These are phyloP conservation scores for Chrysomela aeneicollis DNA, from an alignment of 2,888 invertebrate genomes.

Conservation along the genomic window DNA sequence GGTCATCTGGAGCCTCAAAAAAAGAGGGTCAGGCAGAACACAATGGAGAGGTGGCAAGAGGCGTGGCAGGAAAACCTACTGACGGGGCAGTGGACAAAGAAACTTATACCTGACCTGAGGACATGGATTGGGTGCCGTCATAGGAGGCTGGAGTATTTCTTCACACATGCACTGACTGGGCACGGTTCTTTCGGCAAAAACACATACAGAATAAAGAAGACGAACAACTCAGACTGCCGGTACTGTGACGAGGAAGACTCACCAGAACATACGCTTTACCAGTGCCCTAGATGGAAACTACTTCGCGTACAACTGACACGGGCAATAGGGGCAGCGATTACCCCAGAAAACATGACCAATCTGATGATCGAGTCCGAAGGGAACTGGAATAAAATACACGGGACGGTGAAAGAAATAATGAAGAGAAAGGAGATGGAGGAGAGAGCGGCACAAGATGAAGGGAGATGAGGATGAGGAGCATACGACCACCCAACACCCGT, in stretches of 20 bases:
- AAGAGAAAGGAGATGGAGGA: slow-evolving; percentile 11
- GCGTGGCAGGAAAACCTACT: not conserved
- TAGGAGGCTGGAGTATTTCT: not conserved
- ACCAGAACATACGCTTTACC: not conserved
- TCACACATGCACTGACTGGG: slow-evolving; percentile 8
- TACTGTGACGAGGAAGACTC: not conserved
- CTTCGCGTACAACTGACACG: too few relatives aligned
- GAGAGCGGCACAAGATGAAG: not conserved
- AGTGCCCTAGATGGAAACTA: not conserved
- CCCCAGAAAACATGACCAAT: too few relatives aligned
- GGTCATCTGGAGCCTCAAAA: not conserved
- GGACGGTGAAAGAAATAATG: not conserved
- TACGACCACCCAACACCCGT: not conserved
- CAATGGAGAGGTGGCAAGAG: slow-evolving; percentile 8
- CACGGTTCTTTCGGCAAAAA: not conserved
- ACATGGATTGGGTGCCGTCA: not conserved
- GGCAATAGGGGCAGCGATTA: too few relatives aligned
- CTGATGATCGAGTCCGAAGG: not conserved
- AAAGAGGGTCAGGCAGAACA: not conserved
- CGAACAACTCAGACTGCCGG: not conserved
- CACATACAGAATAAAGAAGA: not conserved
- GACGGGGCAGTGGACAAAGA: slow-evolving; percentile 1
- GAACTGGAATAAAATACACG: not conserved
- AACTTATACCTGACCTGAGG: not conserved
- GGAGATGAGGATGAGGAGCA: not conserved